A percentile compares a stretch with the other conserved stretches of the same genome.
Evolutionary conservation across 2,797 vertebrate species (phyloP).

Genomic region (Poecile montanus): DNA sequence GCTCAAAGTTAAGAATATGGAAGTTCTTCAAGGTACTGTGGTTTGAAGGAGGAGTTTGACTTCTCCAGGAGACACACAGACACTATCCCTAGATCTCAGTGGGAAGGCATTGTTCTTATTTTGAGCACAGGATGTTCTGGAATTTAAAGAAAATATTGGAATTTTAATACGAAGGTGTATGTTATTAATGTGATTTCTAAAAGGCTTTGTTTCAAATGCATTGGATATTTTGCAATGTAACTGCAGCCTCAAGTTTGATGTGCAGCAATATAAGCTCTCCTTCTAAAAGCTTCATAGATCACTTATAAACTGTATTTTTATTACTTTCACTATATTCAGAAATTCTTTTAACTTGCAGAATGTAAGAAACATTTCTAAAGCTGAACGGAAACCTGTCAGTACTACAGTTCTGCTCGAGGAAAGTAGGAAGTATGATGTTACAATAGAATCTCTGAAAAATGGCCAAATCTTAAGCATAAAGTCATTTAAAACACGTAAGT

Average conservation of each 20-base stretch:
- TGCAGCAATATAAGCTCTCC: neutral
- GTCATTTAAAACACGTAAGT: constrained; percentile 82
- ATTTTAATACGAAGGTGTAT: neutral
- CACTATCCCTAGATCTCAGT: neutral
- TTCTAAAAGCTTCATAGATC: neutral
- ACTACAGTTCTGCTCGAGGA: constrained; percentile 75
- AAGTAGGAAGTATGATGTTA: constrained; percentile 75
- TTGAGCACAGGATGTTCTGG: neutral
- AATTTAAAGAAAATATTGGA: neutral
- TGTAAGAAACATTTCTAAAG: constrained; percentile 65
- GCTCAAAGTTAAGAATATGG: neutral
- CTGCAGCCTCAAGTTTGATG: neutral
- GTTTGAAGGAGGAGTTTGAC: neutral
- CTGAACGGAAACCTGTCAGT: constrained; percentile 65
- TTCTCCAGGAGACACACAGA: neutral
- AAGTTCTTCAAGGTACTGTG: neutral
- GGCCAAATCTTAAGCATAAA: constrained; percentile 69
- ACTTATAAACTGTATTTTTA: neutral
- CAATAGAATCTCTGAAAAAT: constrained; percentile 77
- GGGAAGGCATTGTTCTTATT: neutral
- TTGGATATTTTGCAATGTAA: neutral
- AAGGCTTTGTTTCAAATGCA: neutral
- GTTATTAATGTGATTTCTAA: neutral
- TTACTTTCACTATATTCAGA: neutral
- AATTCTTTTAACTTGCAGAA: constrained; percentile 72